Conservation (phyloP, 2,888 invertebrate genomes). For the Xestia ashworthii region DNA sequence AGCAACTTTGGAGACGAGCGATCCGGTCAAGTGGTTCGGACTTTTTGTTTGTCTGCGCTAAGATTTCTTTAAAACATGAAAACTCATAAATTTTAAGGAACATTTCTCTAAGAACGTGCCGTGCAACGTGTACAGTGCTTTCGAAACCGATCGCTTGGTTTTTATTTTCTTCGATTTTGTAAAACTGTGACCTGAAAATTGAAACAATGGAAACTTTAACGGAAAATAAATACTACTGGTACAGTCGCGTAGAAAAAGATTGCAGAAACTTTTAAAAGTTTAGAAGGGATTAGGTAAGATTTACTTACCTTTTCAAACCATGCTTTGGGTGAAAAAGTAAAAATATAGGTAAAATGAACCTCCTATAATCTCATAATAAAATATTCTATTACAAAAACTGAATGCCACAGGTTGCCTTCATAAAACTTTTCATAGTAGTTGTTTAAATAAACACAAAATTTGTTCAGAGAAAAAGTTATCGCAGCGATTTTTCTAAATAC, state of each 20-base stretch:
- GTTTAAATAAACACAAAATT: background rate
- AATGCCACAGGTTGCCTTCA: background rate
- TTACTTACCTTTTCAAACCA: background rate
- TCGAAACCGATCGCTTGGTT: constrained; percentile 36
- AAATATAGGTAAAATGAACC: background rate
- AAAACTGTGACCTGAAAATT: constrained; percentile 36
- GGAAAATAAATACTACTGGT: background rate
- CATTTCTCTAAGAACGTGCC: constrained; percentile 47
- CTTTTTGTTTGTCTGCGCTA: constrained; percentile 73
- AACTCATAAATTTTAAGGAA: constrained; percentile 67
- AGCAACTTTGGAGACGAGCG: constrained; percentile 78
- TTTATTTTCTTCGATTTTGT: constrained; percentile 16
- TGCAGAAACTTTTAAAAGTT: background rate
- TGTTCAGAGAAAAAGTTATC: background rate
- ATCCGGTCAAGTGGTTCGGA: constrained; percentile 81
- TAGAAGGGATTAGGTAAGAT: background rate
- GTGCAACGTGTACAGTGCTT: constrained; percentile 38
- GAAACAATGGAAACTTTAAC: background rate
- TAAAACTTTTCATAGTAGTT: constrained; percentile 2
- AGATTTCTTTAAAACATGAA: constrained; percentile 71
- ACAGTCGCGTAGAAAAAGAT: background rate
- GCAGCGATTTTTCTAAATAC: background rate
- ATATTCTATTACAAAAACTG: background rate
- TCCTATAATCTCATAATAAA: background rate
- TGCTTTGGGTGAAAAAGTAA: background rate